A percentile compares a stretch with the other conserved stretches of the same genome.
These are phyloP conservation scores for Sepiola atlantica DNA, from an alignment of 2,888 invertebrate genomes.

Conservation along the genomic window DNA sequence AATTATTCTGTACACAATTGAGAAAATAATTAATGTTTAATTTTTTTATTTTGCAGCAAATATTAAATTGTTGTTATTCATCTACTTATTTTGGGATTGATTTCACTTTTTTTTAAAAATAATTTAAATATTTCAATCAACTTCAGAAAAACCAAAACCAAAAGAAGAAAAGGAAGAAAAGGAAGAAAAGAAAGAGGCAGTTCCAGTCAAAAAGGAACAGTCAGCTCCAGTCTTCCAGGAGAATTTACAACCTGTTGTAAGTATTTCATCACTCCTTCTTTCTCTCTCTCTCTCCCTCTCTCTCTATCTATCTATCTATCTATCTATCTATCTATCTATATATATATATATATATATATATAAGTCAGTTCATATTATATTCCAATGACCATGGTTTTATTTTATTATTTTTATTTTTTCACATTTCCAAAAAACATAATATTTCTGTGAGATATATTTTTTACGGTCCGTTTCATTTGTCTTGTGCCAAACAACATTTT, in stretches of 20 bases:
- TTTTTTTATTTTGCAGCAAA: not conserved
- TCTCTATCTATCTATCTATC: no score
- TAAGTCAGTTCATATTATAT: no score
- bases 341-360: no score
- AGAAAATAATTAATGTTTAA: not conserved
- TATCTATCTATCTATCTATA: not conserved
- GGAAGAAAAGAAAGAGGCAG: not conserved
- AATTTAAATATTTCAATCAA: not conserved
- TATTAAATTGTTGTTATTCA: not conserved
- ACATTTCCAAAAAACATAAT: no score
- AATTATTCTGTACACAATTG: no score
- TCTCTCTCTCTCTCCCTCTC: no score
- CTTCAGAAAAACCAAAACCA: not conserved
- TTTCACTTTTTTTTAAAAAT: not conserved
- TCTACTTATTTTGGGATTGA: not conserved
- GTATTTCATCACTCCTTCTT: no score
- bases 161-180: not conserved
- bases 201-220: not conserved
- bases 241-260: not conserved
- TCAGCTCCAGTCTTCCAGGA: not conserved
- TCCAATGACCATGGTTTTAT: no score
- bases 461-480: no score
- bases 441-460: no score
- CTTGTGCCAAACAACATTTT: no score
- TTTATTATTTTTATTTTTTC: no score